Conservation (phyloP, 2,888 invertebrate genomes). For the Parnassius mnemosyne region DNA sequence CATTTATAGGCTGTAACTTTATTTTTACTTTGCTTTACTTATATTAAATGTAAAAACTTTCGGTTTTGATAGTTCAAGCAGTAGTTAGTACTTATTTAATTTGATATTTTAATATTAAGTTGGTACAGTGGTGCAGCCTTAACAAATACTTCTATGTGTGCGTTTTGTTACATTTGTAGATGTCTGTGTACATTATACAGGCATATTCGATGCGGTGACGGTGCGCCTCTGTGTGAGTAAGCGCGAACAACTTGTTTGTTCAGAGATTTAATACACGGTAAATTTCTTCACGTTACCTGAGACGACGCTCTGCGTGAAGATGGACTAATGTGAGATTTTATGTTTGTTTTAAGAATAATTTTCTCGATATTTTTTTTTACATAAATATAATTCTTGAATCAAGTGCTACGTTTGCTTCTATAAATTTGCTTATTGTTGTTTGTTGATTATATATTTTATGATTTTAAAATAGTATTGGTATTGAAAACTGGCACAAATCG, state of each 20-base stretch:
- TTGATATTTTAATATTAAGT: neutral
- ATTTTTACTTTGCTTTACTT: neutral
- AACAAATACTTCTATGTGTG: conserved; percentile 13
- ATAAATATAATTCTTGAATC: too few species aligned
- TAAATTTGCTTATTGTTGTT: too few species aligned
- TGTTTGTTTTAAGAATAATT: conserved; percentile 3
- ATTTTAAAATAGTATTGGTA: too few species aligned
- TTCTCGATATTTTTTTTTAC: too few species aligned
- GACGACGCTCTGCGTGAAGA: conserved; percentile 39
- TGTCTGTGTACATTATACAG: neutral
- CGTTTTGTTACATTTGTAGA: conserved; percentile 17
- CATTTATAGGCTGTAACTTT: neutral
- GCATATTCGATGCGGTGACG: conserved; percentile 19
- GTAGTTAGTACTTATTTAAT: too few species aligned
- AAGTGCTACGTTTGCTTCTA: too few species aligned
- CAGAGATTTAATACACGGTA: conserved; percentile 79
- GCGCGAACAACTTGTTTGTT: conserved; percentile 79
- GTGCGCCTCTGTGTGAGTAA: conserved; percentile 49
- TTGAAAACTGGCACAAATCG: too few species aligned
- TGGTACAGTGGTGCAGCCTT: conserved; percentile 11
- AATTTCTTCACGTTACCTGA: conserved; percentile 77
- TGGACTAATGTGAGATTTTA: conserved; percentile 39
- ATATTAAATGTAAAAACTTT: too few species aligned
- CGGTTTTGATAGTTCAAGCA: too few species aligned
- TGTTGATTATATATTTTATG: too few species aligned